Evolutionary conservation across 2,888 invertebrate species (phyloP).

Genomic region (Trissoscelio sp.): DNA sequence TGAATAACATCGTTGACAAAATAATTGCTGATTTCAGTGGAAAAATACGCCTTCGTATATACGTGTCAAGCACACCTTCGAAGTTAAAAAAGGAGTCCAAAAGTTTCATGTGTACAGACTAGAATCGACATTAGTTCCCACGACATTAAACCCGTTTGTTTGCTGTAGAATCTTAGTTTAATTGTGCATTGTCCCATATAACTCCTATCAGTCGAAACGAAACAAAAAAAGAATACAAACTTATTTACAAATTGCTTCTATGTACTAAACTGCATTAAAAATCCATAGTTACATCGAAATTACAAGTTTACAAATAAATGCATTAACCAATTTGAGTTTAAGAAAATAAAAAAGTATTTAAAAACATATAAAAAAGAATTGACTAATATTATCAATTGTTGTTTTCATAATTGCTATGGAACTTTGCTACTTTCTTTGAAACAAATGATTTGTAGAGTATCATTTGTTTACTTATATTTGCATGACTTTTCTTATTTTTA

Average conservation of each 20-base stretch:
- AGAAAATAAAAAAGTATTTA: constrained; percentile 6
- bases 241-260: constrained; percentile 12
- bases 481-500: constrained; percentile 22
- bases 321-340: constrained; percentile 17
- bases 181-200: constrained; percentile 71
- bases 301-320: constrained; percentile 34
- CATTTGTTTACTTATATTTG: constrained; percentile 13
- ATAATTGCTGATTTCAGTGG: constrained; percentile 11
- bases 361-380: background rate
- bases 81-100: constrained; percentile 59
- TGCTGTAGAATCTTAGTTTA: constrained; percentile 70
- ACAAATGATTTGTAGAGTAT: constrained; percentile 10
- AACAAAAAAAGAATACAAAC: constrained; percentile 18
- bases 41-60: constrained; percentile 39
- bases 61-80: constrained; percentile 22
- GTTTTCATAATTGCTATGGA: constrained; percentile 24
- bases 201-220: constrained; percentile 16
- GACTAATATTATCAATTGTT: constrained; percentile 1
- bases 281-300: no score
- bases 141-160: constrained; percentile 65
- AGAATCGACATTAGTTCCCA: constrained; percentile 74
- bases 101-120: constrained; percentile 75
- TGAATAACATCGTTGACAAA: background rate
- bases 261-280: no score
- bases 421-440: constrained; percentile 56